Conservation (phyloP, 2,797 vertebrate genomes). For the Scyliorhinus canicula region DNA sequence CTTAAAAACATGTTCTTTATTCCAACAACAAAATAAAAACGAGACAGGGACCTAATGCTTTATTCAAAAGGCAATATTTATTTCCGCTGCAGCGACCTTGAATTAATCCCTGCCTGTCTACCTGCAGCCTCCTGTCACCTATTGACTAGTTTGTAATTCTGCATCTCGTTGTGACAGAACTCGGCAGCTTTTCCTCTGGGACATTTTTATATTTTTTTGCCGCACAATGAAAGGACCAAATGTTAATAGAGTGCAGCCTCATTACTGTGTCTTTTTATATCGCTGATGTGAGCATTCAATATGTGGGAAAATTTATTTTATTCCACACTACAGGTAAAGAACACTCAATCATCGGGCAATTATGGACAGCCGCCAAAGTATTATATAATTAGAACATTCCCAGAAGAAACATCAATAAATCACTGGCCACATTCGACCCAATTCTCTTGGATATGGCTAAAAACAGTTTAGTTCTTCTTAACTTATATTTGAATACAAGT, state of each 20-base stretch:
- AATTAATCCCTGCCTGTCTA: constrained; percentile 25
- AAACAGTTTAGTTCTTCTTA: neutral
- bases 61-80: neutral
- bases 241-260: neutral
- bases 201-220: neutral
- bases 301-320: neutral
- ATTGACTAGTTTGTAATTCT: neutral
- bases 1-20: neutral
- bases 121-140: constrained; percentile 11
- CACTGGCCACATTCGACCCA: neutral
- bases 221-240: neutral
- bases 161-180: neutral
- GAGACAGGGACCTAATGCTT: neutral
- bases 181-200: neutral
- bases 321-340: neutral
- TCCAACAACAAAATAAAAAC: neutral
- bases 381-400: constrained; percentile 3
- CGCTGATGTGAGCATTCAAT: neutral
- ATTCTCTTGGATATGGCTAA: neutral
- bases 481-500: neutral
- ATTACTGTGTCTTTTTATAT: neutral
- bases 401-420: neutral
- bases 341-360: neutral
- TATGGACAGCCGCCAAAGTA: neutral
- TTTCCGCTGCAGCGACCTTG: neutral